These are phyloP conservation scores for Enteromius viviparus DNA, from an alignment of 2,797 vertebrate species.

Conservation along the genomic window DNA sequence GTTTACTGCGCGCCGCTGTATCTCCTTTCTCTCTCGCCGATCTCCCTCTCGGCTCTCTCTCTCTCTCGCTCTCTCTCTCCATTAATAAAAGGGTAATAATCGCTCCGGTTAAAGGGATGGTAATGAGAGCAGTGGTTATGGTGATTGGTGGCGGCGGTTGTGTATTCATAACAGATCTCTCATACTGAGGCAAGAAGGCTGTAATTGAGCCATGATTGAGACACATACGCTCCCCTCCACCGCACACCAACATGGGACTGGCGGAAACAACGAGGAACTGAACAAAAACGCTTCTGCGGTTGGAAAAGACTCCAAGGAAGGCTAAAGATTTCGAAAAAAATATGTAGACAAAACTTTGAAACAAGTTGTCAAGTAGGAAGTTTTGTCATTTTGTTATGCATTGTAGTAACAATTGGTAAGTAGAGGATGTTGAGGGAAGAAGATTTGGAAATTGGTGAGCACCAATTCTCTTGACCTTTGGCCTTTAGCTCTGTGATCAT, in stretches of 20 bases:
- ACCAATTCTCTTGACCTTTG: background rate
- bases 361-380: background rate
- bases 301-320: background rate
- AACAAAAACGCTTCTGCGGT: background rate
- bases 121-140: conserved; percentile 59
- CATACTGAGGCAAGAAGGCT: conserved; percentile 47
- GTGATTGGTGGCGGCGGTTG: conserved; percentile 60
- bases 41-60: conserved; percentile 13
- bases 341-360: conserved; percentile 2
- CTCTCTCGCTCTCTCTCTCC: conserved; percentile 43
- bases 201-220: conserved; percentile 63
- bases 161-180: conserved; percentile 61
- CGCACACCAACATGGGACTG: conserved; percentile 3
- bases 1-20: conserved; percentile 54
- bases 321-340: background rate
- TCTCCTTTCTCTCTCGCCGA: conserved; percentile 39
- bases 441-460: background rate
- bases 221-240: conserved; percentile 47
- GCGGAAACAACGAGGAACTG: conserved; percentile 9
- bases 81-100: conserved; percentile 65
- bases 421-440: background rate
- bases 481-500: background rate
- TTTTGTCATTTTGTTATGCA: background rate
- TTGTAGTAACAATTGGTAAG: too few species aligned
- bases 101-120: conserved; percentile 59